Evolutionary conservation across 2,113 vertebrate genomes (phyloP), one percentile per base, ranked within the genome.

Genomic region (Cyanoliseus patagonus): DNA sequence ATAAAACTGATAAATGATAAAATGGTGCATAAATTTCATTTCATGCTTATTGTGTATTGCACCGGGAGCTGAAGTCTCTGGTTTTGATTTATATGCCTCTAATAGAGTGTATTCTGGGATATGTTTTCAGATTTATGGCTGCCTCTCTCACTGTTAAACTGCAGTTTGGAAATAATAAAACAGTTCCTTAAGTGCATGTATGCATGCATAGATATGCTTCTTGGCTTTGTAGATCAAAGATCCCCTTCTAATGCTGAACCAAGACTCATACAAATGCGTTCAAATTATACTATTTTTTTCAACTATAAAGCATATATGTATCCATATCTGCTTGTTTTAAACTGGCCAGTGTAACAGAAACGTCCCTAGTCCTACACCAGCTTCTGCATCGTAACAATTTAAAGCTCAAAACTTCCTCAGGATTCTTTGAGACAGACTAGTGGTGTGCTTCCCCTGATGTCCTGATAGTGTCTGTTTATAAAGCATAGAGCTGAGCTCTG

Each of bases 111-210:
- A 17, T 42, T 83, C 31, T 85, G 74, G n/a, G 35, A 89, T 88
- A 27, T 83, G 31, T 46, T 95, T 88, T 94, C 41, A 46, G 44
- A 94, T 92, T 97, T 97, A 95, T 92, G 30, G 23, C n/a, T 78
- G 9, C 85, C 33, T 67, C 91, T 81, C 86, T 92, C 82, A 82
- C 74, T 37, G 18, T 82, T 76, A 80, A 69, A 90, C 37, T 63
- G 19, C 69, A 84, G 31, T 81, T 94, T 94, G 90, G 59, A 90
- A 69, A 87, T 33, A 92, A 83, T 51, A 53, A 85, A 95, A 30
- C 28, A 53, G 11, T 55, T 94, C 72, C 52, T 46, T 59, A 39
- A 83, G 57, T 57, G 17, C 47, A 11, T 47, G 7, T 39, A 20
- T 28, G 25, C 37, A 47, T 2, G 7, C 11, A 31, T 33, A 67